Evolutionary conservation across 2,888 invertebrate genomes (phyloP), one percentile per base, ranked within the genome.

Genomic region (Morpho deidamia): DNA sequence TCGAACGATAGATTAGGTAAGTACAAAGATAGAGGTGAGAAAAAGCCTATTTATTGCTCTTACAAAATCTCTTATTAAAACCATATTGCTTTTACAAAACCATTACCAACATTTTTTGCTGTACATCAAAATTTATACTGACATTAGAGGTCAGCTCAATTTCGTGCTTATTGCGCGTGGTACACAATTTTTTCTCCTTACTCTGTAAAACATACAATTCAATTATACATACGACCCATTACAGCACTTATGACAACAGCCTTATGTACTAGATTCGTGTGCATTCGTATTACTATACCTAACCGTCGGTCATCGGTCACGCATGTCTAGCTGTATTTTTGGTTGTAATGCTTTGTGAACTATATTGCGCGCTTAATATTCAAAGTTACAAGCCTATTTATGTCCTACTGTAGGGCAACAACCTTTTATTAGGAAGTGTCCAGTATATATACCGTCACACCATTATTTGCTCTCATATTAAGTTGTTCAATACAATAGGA

Each of bases 291-390:
- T 7, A 11, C 10, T 43, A 35, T 44, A 48, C 8, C 7, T 43
- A 44, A 46, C 47, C 46, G 51, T 46, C 53, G 51, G 51, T 48
- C 57, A 55, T 50, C 57, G 54, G 56, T 59, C 59, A 59, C 53
- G 59, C 56, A 51, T 56, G 48, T 56, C 49, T 53, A 44, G 12
- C 11, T 52, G 8, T 41, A 23, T 32, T 10, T 55, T 11, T 52
- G 52, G 39, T 51, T 46, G 44, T 45, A 35, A 47, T 43, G 50
- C 40, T 53, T 51, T 53, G 56, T 59, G 44, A 42, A 59, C 48
- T 56, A 51, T 53, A 56, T 59, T 49, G 49, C 49, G 58, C 56
- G 58, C n/a, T 50, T 56, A 48, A 48, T 41, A 41, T 48, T 40
- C 12, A 12, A 41, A 34, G 38, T 1, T 11, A n/a, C 8, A 34